Evolutionary conservation across 2,113 vertebrate species (phyloP).

Genomic region (Lichenostomus cassidix): DNA sequence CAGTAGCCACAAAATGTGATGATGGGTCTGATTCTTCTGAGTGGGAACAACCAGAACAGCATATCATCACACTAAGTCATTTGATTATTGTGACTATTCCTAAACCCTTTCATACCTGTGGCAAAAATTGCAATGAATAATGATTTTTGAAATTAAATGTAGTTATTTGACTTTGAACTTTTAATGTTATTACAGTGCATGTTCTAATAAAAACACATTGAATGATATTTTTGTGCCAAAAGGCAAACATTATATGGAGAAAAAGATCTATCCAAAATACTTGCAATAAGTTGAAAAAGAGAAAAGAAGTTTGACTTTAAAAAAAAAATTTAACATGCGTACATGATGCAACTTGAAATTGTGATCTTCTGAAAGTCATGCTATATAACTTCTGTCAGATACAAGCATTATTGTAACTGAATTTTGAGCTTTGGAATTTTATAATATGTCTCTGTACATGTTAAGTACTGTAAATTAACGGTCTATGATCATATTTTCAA

Average conservation of each 20-base stretch:
- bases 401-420: neutral
- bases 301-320: neutral
- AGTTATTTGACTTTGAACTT: neutral
- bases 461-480: neutral
- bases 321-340: neutral
- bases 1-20: neutral
- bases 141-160: neutral
- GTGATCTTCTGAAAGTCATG: neutral
- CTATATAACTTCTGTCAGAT: neutral
- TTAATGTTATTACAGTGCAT: neutral
- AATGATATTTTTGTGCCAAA: neutral
- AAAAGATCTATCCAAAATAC: neutral
- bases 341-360: neutral
- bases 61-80: neutral
- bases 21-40: neutral
- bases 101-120: neutral
- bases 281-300: neutral
- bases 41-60: neutral
- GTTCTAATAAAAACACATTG: neutral
- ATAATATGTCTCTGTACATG: neutral
- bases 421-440: neutral
- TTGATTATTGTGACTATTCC: neutral
- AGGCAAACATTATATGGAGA: neutral
- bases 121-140: neutral
- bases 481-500: neutral